Evolutionary conservation across 53 echinoderm and acorn worm genomes (phyloP), one percentile per base, ranked within the genome.

Genomic region (Astropecten irregularis): DNA sequence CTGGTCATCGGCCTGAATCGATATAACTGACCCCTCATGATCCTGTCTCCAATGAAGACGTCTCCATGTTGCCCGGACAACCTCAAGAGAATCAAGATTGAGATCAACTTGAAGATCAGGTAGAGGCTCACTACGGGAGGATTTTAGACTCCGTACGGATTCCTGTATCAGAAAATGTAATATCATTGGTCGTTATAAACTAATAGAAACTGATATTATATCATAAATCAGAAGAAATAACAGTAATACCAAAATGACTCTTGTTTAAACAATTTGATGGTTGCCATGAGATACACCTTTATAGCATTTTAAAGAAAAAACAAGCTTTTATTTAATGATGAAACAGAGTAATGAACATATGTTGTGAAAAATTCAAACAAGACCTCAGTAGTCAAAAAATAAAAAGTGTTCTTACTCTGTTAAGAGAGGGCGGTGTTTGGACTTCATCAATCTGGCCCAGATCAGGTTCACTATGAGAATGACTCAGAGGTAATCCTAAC

Each of bases 41-140:
- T 71, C 82, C 49, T 82, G 82, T 51, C 88, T 82, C 69, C 82
- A 70, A 25, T 82, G 69, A 27, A 88, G 70, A 40, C 88, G 81
- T 70, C 82, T 44, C 88, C 88, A 88, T 22, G 88, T 70, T 14
- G 82, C 88, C 42, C 82, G 56, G 49, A 88, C 82, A 10, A 82
- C 82, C 54, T 88, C 88, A 2, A 88, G 29, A 1, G 88, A 88
- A 47, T 81, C 82, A 10, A 71, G 51, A 37, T 47, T 60, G 18
- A 71, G 5, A 23, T 76, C 86, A 3, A 61, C 73, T 39, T 85
- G 74, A 20, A 66, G 51, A n/a, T 73, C 66, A 4, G 86, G 76
- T 11, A 85, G 49, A 3, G 86, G 86, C 31, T 85, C 86, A 54
- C 86, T 85, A 1, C 76, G 71, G 4, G 86, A 85, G 1, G 86